These are phyloP conservation scores for Rhea pennata DNA, from an alignment of 2,113 vertebrate species.

Conservation along the genomic window DNA sequence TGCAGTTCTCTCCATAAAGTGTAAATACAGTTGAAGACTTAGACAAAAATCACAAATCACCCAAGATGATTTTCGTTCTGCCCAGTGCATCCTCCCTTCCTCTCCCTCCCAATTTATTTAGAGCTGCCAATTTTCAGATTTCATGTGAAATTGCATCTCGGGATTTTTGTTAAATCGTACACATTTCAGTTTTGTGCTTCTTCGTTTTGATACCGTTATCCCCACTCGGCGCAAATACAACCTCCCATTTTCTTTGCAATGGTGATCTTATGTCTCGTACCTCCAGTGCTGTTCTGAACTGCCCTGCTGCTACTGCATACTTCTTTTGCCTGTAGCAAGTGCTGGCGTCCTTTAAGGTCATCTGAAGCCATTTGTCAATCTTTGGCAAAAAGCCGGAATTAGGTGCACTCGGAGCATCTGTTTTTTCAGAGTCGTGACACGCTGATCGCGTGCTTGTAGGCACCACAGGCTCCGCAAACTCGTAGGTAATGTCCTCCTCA, in stretches of 20 bases:
- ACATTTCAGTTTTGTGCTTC: background rate
- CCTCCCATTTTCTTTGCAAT: background rate
- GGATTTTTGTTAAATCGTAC: background rate
- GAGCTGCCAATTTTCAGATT: background rate
- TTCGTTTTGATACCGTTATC: background rate
- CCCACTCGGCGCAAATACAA: background rate
- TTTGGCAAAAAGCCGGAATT: constrained; percentile 56
- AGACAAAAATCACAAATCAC: background rate
- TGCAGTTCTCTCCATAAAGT: background rate
- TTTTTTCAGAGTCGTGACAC: constrained; percentile 16
- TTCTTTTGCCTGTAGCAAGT: constrained; percentile 74
- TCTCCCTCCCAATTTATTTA: background rate
- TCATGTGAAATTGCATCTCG: background rate
- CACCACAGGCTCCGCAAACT: constrained; percentile 34
- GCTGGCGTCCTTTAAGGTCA: constrained; percentile 72
- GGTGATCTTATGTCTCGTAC: constrained; percentile 18
- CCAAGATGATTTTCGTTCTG: background rate
- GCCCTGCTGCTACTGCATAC: constrained; percentile 66
- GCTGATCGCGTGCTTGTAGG: background rate
- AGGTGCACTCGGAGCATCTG: constrained; percentile 7
- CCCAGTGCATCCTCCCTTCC: background rate
- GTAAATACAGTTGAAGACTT: background rate
- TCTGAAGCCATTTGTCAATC: constrained; percentile 72
- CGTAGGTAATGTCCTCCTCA: constrained; percentile 72
- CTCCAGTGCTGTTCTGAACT: constrained; percentile 73